Evolutionary conservation across 1,140 invertebrate genomes (phyloP).

Genomic region (Conus ventricosus): DNA sequence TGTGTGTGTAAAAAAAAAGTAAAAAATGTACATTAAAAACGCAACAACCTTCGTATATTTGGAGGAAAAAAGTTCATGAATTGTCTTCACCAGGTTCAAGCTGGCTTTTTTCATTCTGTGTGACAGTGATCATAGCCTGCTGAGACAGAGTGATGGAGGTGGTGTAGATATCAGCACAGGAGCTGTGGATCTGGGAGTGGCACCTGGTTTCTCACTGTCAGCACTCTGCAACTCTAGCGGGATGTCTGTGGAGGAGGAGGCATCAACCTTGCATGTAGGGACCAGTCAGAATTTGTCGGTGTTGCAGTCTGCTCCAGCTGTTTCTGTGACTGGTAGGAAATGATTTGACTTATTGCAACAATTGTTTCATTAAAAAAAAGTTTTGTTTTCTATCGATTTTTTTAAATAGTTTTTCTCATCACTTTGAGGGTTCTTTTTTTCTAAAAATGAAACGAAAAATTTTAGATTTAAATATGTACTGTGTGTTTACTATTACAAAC

Average conservation of each 20-base stretch:
- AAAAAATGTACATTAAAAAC: too few relatives aligned
- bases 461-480: too few relatives aligned
- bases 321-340: constrained; percentile 23
- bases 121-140: not conserved
- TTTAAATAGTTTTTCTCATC: too few relatives aligned
- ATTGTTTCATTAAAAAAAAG: not conserved
- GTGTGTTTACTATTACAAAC: too few relatives aligned
- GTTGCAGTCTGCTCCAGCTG: not conserved
- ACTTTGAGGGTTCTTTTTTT: too few relatives aligned
- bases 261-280: not conserved
- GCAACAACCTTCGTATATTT: not conserved
- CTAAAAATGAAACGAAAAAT: too few relatives aligned
- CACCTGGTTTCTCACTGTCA: not conserved
- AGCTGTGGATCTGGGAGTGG: not conserved
- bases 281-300: constrained; percentile 12
- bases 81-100: not conserved
- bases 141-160: not conserved
- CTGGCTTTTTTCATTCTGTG: not conserved
- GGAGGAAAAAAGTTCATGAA: not conserved
- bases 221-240: not conserved
- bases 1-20: too few relatives aligned
- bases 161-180: not conserved
- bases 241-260: not conserved
- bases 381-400: too few relatives aligned
- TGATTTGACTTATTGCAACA: not conserved